Base-by-base conservation (phyloP, 2,888 invertebrate species). In the Oscheius sp. region DNA sequence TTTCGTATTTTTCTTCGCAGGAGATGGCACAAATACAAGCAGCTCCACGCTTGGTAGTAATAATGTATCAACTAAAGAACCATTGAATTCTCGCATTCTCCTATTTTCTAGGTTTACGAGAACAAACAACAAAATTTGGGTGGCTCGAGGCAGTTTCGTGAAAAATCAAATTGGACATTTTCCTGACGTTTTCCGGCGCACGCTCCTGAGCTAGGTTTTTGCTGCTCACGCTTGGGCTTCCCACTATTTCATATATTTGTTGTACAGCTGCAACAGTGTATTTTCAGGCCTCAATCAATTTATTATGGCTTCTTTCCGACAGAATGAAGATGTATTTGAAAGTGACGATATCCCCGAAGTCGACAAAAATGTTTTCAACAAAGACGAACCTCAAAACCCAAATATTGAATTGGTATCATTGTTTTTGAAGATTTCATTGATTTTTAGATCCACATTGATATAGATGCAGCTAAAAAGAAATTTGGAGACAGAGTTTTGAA, bases 261-360 rank as follows among this genome's bases (percentile, higher is more conserved):
- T n/a, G n/a, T 53, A 0, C 53, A 55, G n/a, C 13, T 6, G 12
- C 58, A 27, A 58, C 27, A 59, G 0, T 27, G 9, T 9, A 58
- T 29, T 58, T 58, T 9, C 35, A 58, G 27, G 18, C 13, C 41
- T 16, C 35, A 35, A 35, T 35, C 9, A 6, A 35, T 35, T 35
- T n/a, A 3, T 35, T 23, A 66, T 66, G 66, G 66, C 66, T 35
- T 66, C 66, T 5, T 27, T 66, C n/a, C 66, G 66, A 29, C 66
- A 66, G 70, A 89, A 88, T 66, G 89, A 85, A 72, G 86, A 84
- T 72, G 81, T 85, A 21, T 86, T 83, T 72, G 86, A 85, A 56
- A 84, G 82, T 16, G 83, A 81, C 56, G 85, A 84, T 59, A 52
- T 75, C 53, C 79, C 81, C 12, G 73, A 72, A 45, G 73, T 46